These are phyloP conservation scores for Fregata magnificens DNA, from an alignment of 2,113 vertebrate genomes.

Conservation along the genomic window DNA sequence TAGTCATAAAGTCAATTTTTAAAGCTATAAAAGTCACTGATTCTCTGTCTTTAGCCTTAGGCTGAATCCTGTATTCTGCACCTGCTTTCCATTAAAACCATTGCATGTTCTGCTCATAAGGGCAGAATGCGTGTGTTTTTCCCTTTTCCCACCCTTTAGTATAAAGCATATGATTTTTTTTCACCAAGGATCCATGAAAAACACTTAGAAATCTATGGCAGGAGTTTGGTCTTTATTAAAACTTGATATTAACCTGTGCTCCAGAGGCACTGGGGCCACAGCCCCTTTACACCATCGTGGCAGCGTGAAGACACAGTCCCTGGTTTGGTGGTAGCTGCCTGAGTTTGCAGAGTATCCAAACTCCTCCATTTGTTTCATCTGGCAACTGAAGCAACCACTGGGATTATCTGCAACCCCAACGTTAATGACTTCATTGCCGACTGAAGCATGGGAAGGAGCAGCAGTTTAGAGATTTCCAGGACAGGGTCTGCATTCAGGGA, in stretches of 20 bases:
- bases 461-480: not conserved
- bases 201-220: not conserved
- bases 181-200: not conserved
- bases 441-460: not conserved
- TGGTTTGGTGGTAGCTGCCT: not conserved
- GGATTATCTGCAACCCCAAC: not conserved
- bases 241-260: not conserved
- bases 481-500: not conserved
- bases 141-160: not conserved
- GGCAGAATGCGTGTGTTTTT: not conserved
- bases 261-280: not conserved
- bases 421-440: not conserved
- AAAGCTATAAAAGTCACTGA: conserved; percentile 14
- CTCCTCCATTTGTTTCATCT: not conserved
- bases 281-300: fast-evolving
- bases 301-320: fast-evolving
- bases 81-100: not conserved
- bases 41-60: not conserved
- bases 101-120: not conserved
- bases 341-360: not conserved
- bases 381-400: not conserved
- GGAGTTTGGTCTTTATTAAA: not conserved
- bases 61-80: not conserved
- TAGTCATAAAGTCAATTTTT: conserved; percentile 26
- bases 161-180: not conserved